These are phyloP conservation scores for Danionella cerebrum DNA, from an alignment of 2,113 vertebrate genomes.

Conservation along the genomic window DNA sequence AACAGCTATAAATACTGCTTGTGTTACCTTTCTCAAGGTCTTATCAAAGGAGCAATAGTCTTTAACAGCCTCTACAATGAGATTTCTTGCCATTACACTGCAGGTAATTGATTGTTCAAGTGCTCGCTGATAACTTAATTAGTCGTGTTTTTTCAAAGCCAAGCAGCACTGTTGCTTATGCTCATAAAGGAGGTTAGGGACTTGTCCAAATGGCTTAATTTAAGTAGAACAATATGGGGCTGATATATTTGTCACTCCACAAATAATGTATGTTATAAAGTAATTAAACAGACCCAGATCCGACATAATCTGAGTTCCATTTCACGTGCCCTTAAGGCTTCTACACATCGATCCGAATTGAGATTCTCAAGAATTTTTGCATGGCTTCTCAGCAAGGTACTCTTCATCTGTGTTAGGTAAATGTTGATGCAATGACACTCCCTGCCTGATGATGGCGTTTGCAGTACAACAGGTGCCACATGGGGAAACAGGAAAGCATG, in stretches of 20 bases:
- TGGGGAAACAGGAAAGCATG: too few species aligned
- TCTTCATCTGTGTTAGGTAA: too few species aligned
- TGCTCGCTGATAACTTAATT: constrained; percentile 6
- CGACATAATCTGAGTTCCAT: too few species aligned
- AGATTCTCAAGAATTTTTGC: too few species aligned
- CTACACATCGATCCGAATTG: too few species aligned
- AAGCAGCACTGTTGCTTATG: neutral
- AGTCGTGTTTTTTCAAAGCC: neutral
- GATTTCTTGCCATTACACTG: constrained; percentile 3
- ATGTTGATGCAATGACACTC: too few species aligned
- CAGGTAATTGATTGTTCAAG: neutral
- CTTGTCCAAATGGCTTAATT: neutral
- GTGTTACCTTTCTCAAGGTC: constrained; percentile 16
- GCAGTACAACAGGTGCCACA: too few species aligned
- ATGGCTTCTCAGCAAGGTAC: too few species aligned
- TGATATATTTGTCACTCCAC: neutral
- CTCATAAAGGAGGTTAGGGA: neutral
- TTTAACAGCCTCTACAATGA: constrained; percentile 17
- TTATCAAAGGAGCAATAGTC: constrained; percentile 23
- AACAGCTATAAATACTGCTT: constrained; percentile 24
- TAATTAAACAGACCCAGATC: too few species aligned
- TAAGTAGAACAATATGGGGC: neutral
- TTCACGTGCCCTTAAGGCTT: too few species aligned
- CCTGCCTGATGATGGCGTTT: too few species aligned
- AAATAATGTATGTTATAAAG: neutral